Evolutionary conservation across 2,113 vertebrate species (phyloP).

Genomic region (Python bivittatus): DNA sequence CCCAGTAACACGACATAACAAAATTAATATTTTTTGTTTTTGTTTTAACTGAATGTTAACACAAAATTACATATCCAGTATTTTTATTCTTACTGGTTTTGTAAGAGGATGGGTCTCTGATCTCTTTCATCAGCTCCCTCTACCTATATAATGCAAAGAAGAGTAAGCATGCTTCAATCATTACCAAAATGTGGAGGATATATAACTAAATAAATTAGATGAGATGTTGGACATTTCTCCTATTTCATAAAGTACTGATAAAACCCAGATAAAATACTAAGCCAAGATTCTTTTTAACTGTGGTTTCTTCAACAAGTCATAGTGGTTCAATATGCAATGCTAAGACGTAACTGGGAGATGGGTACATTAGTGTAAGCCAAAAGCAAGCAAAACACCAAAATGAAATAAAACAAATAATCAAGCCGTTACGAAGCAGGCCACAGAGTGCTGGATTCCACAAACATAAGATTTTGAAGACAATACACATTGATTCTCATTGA

Average conservation of each 20-base stretch:
- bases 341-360: neutral
- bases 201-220: constrained; percentile 61
- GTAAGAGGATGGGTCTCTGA: constrained; percentile 37
- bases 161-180: constrained; percentile 35
- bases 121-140: neutral
- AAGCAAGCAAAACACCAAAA: neutral
- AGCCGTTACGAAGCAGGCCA: neutral
- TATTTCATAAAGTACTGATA: constrained; percentile 63
- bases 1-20: constrained; percentile 23
- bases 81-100: neutral
- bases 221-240: constrained; percentile 63
- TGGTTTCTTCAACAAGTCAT: neutral
- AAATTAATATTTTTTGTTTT: constrained; percentile 30
- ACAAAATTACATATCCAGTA: neutral
- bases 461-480: constrained; percentile 55
- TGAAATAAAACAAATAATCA: neutral
- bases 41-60: neutral
- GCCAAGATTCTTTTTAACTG: neutral
- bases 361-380: neutral
- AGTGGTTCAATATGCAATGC: neutral
- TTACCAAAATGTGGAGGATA: constrained; percentile 58
- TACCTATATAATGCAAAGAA: constrained; percentile 43
- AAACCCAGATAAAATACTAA: constrained; percentile 42
- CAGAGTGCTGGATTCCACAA: constrained; percentile 51
- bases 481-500: constrained; percentile 51